Conservation (phyloP, 2,113 vertebrate genomes). For the Raphicerus campestris region DNA sequence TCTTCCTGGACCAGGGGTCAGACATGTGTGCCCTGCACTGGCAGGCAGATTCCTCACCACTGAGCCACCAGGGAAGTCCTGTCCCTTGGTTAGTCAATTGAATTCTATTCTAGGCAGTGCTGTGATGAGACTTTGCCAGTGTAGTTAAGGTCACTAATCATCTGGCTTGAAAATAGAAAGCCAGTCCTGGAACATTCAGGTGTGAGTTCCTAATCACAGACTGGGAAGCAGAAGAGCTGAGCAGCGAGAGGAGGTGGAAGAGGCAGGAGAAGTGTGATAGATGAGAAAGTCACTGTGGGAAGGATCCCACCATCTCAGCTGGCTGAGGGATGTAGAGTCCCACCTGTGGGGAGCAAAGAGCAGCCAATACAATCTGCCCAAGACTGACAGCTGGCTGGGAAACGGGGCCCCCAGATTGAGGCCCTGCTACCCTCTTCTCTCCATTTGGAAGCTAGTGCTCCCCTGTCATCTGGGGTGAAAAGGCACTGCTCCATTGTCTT, state of each 20-base stretch:
- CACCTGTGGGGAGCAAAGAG: background rate
- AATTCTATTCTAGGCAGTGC: background rate
- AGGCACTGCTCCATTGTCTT: background rate
- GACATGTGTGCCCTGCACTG: background rate
- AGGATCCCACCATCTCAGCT: background rate
- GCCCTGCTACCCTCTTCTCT: background rate
- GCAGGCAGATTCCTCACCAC: background rate
- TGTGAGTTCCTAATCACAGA: background rate
- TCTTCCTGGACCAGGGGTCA: background rate
- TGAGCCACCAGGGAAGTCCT: background rate
- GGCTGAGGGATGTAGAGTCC: background rate
- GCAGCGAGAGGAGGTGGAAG: background rate
- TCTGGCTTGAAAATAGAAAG: background rate
- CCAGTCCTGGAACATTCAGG: no score
- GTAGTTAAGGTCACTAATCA: background rate
- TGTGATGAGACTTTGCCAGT: background rate
- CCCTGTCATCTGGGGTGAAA: background rate
- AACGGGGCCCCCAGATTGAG: rapidly evolving
- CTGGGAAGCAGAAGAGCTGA: background rate
- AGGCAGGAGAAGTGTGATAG: background rate
- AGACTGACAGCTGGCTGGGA: background rate
- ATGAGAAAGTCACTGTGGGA: no score
- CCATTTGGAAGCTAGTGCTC: background rate
- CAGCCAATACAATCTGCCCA: background rate
- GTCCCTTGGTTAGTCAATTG: background rate